Evolutionary conservation across 2,113 vertebrate genomes (phyloP), one percentile per base, ranked within the genome.

Genomic region (Lamprotornis superbus): DNA sequence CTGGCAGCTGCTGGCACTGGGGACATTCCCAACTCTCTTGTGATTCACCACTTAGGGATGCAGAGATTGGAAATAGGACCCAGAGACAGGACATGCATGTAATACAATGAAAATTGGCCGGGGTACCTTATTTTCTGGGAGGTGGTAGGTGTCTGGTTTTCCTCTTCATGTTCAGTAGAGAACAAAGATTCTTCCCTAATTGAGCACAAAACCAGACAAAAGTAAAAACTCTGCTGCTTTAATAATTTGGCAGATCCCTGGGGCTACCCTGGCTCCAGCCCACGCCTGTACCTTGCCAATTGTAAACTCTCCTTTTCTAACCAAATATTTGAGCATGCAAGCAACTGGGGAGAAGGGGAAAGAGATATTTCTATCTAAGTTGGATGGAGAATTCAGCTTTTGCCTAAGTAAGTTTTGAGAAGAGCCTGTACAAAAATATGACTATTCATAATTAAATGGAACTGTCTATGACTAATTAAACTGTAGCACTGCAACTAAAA

Each of bases 111-210:
- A 65, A 74, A 73, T 7, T 1, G 18, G 25, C 74, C 50, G 44
- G 1, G 6, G 18, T 97, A 97, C 96, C 97, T 93, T 94, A 97
- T 96, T 80, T 59, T 90, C 11, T 22, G 49, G 12, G 61, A 17
- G 11, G 13, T 25, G 35, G 27, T 1, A 22, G n/a, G 27, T 53
- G 55, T 39, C 73, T 76, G 87, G 15, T 27, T 75, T 88, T 93
- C 61, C 25, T 93, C 37, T 31, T 12, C n/a, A 10, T 30, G 19
- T 3, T 55, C 79, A 56, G 23, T 1, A 37, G 52, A 71, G 61
- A 79, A 35, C 18, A 18, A 2, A 50, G 64, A 13, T 47, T 90
- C 52, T 44, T 67, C 30, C 73, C 86, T 93, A 52, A 69, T 63
- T 1, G 39, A 84, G 52, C 47, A 89, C 27, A 94, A 84, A 93